Evolutionary conservation across 2,888 invertebrate species (phyloP).

Genomic region (Leptura quadrifasciata): DNA sequence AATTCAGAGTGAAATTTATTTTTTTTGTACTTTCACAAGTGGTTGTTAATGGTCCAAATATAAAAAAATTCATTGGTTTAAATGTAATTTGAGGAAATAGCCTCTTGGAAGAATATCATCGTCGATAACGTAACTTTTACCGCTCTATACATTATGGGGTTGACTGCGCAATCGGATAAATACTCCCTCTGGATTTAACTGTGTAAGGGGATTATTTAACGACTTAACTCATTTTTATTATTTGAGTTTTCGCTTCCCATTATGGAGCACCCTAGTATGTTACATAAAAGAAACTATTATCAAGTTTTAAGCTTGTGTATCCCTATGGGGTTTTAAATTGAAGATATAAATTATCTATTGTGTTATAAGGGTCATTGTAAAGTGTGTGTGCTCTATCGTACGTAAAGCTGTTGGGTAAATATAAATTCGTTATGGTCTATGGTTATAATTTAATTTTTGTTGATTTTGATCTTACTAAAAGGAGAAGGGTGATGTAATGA

Average conservation of each 20-base stretch:
- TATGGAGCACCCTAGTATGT: conserved; percentile 2
- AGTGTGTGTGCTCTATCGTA: background rate
- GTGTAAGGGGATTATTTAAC: background rate
- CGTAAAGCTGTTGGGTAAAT: background rate
- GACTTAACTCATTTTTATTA: background rate
- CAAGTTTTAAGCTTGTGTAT: conserved; percentile 5
- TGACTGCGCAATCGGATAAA: background rate
- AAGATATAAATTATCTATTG: conserved; percentile 32
- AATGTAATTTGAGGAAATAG: too few relatives aligned
- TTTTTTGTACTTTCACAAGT: too few relatives aligned
- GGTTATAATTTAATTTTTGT: conserved; percentile 31
- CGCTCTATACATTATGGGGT: background rate
- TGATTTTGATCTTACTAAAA: background rate
- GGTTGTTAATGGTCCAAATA: too few relatives aligned
- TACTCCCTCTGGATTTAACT: conserved; percentile 7
- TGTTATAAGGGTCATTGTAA: background rate
- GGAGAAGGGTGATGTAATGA: conserved; percentile 5
- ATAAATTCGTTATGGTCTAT: conserved; percentile 17
- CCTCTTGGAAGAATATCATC: too few relatives aligned
- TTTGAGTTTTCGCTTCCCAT: background rate
- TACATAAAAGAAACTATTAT: conserved; percentile 23
- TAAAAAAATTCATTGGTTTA: too few relatives aligned
- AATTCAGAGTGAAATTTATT: too few relatives aligned
- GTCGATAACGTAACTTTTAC: background rate
- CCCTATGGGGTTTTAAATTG: conserved; percentile 31